Base-by-base conservation (phyloP, 92 coral and sea anemone species). In the Epizoanthus illoricatus region DNA sequence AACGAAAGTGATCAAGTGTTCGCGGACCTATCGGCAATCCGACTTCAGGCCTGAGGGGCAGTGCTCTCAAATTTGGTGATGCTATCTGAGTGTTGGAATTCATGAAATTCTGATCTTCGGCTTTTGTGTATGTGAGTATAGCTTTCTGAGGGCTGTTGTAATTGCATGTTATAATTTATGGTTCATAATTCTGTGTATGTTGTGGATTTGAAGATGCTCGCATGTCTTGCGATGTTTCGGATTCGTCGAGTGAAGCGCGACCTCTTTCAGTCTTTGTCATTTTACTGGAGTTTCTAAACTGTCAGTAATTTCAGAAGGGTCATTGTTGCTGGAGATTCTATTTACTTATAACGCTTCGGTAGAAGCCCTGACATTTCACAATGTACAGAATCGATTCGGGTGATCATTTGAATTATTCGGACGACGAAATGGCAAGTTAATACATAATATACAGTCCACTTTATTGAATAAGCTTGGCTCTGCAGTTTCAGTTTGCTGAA, bases 341-440 rank as follows among this genome's bases (percentile, higher is more conserved):
- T 52, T 52, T 42, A 33, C 19, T 43, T 21, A 19, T 45, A 64
- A 33, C 52, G 39, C 15, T 62, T 24, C 8, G 61, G 54, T 19
- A 78, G 58, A 78, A 63, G 24, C 7, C 19, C 82, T 17, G 69
- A 11, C 7, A 66, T 52, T 9, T 52, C 56, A 52, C 39, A 41
- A 78, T 78, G 82, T 78, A 61, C 49, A 62, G 82, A 43, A 36
- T 78, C 41, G 62, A 64, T 23, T 78, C 82, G 43, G 82, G 82
- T 7, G 82, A 78, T 56, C 16, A 63, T 43, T 64, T 78, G 58
- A 78, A 78, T 47, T 47, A 63, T 78, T 43, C 60, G 3, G 61
- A 43, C 71, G 82, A 78, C 36, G 82, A 78, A 78, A 78, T 64
- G 82, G 82, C 82, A 78, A 78, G 82, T 78, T 28, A 28, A 28